Evolutionary conservation across 2,888 invertebrate species (phyloP).

Genomic region (Aethes cnicana): DNA sequence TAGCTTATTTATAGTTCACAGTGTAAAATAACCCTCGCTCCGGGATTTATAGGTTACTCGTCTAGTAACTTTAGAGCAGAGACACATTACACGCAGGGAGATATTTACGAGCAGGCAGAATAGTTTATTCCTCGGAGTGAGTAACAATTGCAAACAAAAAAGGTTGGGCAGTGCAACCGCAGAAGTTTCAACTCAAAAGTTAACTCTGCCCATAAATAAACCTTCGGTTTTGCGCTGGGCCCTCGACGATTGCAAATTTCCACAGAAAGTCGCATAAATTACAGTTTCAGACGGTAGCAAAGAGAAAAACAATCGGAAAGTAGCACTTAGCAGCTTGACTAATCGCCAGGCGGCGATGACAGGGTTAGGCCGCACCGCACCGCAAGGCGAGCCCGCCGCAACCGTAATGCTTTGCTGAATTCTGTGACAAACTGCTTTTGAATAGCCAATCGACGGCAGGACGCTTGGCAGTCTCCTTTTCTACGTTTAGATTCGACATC

Average conservation of each 20-base stretch:
- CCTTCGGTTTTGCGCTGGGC: slow-evolving; percentile 77
- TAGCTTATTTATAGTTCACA: slow-evolving; percentile 1
- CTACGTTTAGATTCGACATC: slow-evolving; percentile 9
- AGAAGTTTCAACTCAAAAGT: slow-evolving; percentile 73
- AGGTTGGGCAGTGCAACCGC: slow-evolving; percentile 65
- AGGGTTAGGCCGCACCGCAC: slow-evolving; percentile 56
- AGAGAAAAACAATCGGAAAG: slow-evolving; percentile 79
- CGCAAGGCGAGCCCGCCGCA: slow-evolving; percentile 47
- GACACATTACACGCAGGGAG: slow-evolving; percentile 45
- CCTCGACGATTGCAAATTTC: slow-evolving; percentile 78
- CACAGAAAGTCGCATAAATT: slow-evolving; percentile 79
- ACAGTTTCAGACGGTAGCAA: slow-evolving; percentile 68
- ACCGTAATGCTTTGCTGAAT: slow-evolving; percentile 50
- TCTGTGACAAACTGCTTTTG: slow-evolving; percentile 53
- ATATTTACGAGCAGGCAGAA: slow-evolving; percentile 53
- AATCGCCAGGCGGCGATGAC: slow-evolving; percentile 76
- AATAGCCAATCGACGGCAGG: slow-evolving; percentile 45
- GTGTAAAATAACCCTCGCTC: slow-evolving; percentile 1
- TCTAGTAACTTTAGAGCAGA: slow-evolving; percentile 27
- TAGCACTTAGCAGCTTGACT: slow-evolving; percentile 79
- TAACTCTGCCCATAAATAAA: slow-evolving; percentile 79
- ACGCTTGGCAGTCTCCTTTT: slow-evolving; percentile 18
- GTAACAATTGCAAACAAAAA: slow-evolving; percentile 65
- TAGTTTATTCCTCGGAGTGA: slow-evolving; percentile 54
- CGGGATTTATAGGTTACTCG: slow-evolving; percentile 11